Conservation (phyloP, 2,888 invertebrate genomes). For the Amblyjoppa fuscipennis region DNA sequence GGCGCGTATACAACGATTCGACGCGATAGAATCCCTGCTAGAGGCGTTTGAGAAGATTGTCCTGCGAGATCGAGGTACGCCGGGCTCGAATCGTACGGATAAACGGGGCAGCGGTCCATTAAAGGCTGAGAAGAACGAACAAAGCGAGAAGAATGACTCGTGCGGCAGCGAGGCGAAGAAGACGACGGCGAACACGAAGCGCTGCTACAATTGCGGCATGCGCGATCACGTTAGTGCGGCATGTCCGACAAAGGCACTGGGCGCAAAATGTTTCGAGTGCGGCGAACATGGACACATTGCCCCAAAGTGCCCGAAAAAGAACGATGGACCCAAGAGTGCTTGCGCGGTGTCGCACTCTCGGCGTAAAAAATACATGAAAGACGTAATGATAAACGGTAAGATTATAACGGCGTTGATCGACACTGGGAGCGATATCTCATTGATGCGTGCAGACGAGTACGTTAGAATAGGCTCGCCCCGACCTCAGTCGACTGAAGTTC, state of each 20-base stretch:
- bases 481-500: constrained; percentile 13
- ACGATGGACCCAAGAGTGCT: neutral
- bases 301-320: constrained; percentile 42
- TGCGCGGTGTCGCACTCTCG: constrained; percentile 14
- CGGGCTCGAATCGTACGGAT: neutral
- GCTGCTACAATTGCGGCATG: constrained; percentile 44
- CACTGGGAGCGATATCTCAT: constrained; percentile 58
- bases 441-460: constrained; percentile 51
- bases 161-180: neutral
- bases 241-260: constrained; percentile 45
- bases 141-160: neutral
- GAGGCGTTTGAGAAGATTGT: constrained; percentile 37
- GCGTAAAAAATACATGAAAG: constrained; percentile 29
- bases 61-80: constrained; percentile 13
- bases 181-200: neutral
- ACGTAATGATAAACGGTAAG: constrained; percentile 18
- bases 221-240: constrained; percentile 38
- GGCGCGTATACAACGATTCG: constrained; percentile 48
- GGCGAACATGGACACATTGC: constrained; percentile 56
- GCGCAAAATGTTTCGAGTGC: constrained; percentile 56
- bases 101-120: neutral
- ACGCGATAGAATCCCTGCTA: constrained; percentile 44
- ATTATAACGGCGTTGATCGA: constrained; percentile 55
- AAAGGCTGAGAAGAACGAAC: neutral
- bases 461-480: constrained; percentile 50